Conservation (phyloP, 1,140 invertebrate genomes). For the Lucilia cuprina region DNA sequence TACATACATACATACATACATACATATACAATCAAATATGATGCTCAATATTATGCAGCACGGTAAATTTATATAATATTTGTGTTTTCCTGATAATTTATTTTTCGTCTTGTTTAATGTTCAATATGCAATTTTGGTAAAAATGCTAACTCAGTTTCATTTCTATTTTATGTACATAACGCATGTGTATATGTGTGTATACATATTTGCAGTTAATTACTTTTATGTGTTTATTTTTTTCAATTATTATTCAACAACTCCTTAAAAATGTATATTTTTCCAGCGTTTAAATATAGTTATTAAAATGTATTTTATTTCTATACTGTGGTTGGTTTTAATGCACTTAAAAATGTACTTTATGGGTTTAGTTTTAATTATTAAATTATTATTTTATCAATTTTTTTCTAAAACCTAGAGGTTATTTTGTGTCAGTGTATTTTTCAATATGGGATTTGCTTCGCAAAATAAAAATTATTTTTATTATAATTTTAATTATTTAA, state of each 20-base stretch:
- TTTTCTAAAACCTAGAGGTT: neutral
- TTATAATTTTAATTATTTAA: neutral
- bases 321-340: constrained; percentile 27
- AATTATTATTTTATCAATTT: neutral
- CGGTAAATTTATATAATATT: neutral
- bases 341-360: constrained; percentile 34
- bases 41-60: no score
- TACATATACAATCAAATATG: no score
- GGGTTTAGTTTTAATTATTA: constrained; percentile 27
- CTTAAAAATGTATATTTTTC: constrained; percentile 14
- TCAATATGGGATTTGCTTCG: neutral
- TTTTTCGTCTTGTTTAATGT: neutral
- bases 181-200: no score
- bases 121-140: neutral
- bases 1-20: no score
- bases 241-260: constrained; percentile 24
- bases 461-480: neutral
- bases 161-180: neutral
- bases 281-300: neutral
- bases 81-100: no score
- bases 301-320: constrained; percentile 14
- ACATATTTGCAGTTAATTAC: neutral
- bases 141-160: neutral
- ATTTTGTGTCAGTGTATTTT: constrained; percentile 7
- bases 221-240: neutral